Conservation (phyloP, 1,140 invertebrate species). For the Tetraneura akinire region DNA sequence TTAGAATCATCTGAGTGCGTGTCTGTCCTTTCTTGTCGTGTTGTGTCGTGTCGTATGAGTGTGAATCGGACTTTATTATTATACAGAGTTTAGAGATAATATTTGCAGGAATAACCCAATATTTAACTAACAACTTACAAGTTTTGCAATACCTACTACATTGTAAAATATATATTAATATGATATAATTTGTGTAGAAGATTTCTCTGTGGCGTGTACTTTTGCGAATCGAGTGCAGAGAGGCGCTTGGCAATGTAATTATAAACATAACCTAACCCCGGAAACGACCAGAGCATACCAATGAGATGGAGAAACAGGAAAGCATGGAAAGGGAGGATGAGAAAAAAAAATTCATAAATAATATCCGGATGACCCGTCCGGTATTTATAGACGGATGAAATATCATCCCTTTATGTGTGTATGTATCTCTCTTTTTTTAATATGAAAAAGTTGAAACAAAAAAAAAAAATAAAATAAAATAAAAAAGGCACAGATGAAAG, state of each 20-base stretch:
- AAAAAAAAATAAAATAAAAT: constrained; percentile 6
- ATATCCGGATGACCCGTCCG: constrained; percentile 50
- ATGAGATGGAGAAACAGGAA: constrained; percentile 49
- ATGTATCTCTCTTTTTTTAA: constrained; percentile 37
- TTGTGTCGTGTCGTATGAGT: too few relatives aligned
- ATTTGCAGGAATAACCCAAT: too few relatives aligned
- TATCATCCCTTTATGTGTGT: constrained; percentile 47
- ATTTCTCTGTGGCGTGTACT: background rate
- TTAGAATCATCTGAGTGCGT: too few relatives aligned
- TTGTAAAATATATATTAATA: too few relatives aligned
- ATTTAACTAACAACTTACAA: too few relatives aligned
- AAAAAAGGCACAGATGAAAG: constrained; percentile 50
- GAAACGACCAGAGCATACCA: constrained; percentile 32
- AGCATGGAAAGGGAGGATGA: constrained; percentile 1
- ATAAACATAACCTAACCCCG: constrained; percentile 34
- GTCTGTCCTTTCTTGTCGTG: too few relatives aligned
- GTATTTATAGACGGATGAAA: constrained; percentile 52
- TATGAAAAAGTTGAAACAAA: constrained; percentile 51
- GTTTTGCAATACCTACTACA: too few relatives aligned
- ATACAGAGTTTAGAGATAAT: too few relatives aligned
- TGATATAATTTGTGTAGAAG: too few relatives aligned
- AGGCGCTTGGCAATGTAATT: constrained; percentile 26
- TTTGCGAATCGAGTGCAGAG: constrained; percentile 28
- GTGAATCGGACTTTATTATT: too few relatives aligned
- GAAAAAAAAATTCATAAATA: constrained; percentile 51